Base-by-base conservation (phyloP, 2,888 invertebrate genomes). In the Spialia ferax region DNA sequence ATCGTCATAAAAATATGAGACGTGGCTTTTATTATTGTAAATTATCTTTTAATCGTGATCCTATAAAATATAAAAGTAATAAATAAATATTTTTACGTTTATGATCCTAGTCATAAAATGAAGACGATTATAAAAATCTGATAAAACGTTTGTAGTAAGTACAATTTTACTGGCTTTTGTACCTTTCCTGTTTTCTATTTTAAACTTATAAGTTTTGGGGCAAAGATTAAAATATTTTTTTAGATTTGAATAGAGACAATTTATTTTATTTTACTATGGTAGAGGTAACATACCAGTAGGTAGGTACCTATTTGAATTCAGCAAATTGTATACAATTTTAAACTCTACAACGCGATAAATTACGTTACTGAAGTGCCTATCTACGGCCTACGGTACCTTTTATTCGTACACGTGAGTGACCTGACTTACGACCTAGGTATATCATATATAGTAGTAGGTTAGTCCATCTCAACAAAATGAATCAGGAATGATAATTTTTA, bases 11-110 rank as follows among this genome's bases (percentile, higher is more conserved):
- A 72, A 64, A 74, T 73, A 70, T 76, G 77, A 77, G 77, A 81
- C 74, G 73, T 75, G 70, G 73, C 68, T 71, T 75, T 79, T 75
- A 55, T n/a, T 7, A 75, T 71, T 70, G 74, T 71, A 70, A 52
- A 23, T 50, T 50, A 50, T 50, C 13, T 50, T 22, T 22, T 20
- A n/a, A 63, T 48, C 45, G 26, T 22, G 20, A 22, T 29, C n/a
- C 29, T 32, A 48, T 48, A 63, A 63, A 63, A 60, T 32, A 32
- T 0, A 29, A 52, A 52, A 29, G 15, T 54, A 29, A 54, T 18
- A 29, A 32, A 29, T 13, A 52, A 48, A 48, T 18, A 15, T 1
- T 20, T 5, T 10, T 38, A 23, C 42, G 29, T 42, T 63, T 56
- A 38, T 48, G 45, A 48, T 56, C 56, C 20, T 22, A 23, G 45